phyloP scores from a whole-genome alignment of 2,888 invertebrate genomes.

The Leptarthrus brevirostris region DNA sequence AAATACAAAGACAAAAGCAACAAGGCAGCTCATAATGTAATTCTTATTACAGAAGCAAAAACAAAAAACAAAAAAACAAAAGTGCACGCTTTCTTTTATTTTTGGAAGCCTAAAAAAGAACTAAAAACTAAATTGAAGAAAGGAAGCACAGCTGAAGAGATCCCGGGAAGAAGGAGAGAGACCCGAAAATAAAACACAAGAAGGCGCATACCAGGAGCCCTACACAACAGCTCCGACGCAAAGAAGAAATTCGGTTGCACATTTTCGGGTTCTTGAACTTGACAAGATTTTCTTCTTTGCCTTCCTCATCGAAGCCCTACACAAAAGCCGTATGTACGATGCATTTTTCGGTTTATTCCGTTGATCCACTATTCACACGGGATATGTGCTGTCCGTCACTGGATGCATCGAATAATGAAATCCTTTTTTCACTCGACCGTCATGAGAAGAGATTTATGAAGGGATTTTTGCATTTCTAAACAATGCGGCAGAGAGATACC shows the following conservation, averaged over 20 bases:
- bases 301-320: slow-evolving; percentile 38
- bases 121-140: slow-evolving; percentile 45
- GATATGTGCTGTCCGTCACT: slow-evolving; percentile 26
- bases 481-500: slow-evolving; percentile 15
- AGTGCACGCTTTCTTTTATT: slow-evolving; percentile 29
- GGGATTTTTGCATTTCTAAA: slow-evolving; percentile 23
- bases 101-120: slow-evolving; percentile 15
- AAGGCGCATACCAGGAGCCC: slow-evolving; percentile 45
- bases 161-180: slow-evolving; percentile 39
- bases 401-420: slow-evolving; percentile 43
- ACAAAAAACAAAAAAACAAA: slow-evolving; percentile 15
- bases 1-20: slow-evolving; percentile 44
- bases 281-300: slow-evolving; percentile 4
- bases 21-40: slow-evolving; percentile 41
- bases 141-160: slow-evolving; percentile 42
- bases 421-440: slow-evolving; percentile 34
- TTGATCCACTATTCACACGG: slow-evolving; percentile 33
- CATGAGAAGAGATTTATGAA: slow-evolving; percentile 36
- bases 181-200: slow-evolving; percentile 31
- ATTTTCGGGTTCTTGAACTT: slow-evolving; percentile 54
- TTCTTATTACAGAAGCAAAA: slow-evolving; percentile 20
- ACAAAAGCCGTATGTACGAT: slow-evolving; percentile 31
- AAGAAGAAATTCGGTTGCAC: slow-evolving; percentile 51
- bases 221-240: slow-evolving; percentile 43
- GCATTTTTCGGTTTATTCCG: slow-evolving; percentile 29